A percentile compares a stretch with the other conserved stretches of the same genome.
Conservation (phyloP, 2,113 vertebrate genomes). For the Anguilla rostrata region DNA sequence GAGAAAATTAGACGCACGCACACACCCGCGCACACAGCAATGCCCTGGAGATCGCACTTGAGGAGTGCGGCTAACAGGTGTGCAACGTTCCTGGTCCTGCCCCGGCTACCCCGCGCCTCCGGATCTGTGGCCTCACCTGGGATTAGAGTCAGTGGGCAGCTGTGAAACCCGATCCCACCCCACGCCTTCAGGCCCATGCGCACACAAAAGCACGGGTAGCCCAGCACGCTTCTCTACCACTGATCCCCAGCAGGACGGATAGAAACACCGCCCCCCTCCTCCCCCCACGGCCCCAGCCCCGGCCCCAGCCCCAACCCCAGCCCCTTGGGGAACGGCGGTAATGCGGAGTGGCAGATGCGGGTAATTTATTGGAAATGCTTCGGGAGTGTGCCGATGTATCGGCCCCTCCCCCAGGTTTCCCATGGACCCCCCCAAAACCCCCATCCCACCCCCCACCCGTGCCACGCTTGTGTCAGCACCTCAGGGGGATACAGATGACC, state of each 20-base stretch:
- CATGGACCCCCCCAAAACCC: neutral
- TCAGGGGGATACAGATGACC: slow-evolving; percentile 55
- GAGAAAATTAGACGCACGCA: neutral
- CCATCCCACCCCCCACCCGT: neutral
- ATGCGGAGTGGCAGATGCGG: slow-evolving; percentile 27
- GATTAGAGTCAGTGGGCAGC: neutral
- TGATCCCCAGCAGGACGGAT: neutral
- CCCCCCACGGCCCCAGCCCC: neutral
- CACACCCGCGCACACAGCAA: neutral
- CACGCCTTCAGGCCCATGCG: neutral
- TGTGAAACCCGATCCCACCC: neutral
- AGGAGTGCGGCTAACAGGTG: neutral
- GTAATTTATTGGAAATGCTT: slow-evolving; percentile 30
- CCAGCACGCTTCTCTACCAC: neutral
- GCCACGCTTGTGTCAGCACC: slow-evolving; percentile 29
- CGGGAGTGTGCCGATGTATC: slow-evolving; percentile 11
- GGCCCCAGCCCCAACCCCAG: neutral
- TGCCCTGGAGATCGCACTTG: neutral
- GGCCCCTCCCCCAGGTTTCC: slow-evolving; percentile 18
- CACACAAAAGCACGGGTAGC: neutral
- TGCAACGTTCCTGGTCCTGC: neutral
- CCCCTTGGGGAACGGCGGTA: neutral
- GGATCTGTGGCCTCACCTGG: neutral
- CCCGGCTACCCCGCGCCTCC: neutral
- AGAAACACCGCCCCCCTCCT: neutral